Evolutionary conservation across 2,113 vertebrate genomes (phyloP).

Genomic region (Phalacrocorax brasilianus): DNA sequence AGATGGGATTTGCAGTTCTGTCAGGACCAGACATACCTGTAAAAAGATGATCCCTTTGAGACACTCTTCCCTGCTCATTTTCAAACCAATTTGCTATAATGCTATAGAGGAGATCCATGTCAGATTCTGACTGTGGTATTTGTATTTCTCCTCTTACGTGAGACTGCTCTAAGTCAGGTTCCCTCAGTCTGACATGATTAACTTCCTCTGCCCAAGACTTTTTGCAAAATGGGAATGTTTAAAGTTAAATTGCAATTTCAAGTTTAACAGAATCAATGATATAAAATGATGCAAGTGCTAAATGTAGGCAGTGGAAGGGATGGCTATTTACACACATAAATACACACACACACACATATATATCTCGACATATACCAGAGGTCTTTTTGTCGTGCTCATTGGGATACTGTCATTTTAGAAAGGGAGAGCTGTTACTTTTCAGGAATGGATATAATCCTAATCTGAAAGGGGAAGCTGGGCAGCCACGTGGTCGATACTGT

Average conservation of each 20-base stretch:
- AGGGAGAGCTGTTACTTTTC: not conserved
- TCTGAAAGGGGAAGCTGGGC: not conserved
- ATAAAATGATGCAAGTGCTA: not conserved
- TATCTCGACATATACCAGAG: not conserved
- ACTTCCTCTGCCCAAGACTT: not conserved
- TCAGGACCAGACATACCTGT: not conserved
- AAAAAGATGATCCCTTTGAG: not conserved
- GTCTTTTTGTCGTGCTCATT: not conserved
- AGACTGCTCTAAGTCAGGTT: not conserved
- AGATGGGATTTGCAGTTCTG: not conserved
- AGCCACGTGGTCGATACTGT: not conserved
- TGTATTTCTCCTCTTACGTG: not conserved
- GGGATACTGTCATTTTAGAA: not conserved
- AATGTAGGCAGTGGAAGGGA: not conserved
- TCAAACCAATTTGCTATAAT: not conserved
- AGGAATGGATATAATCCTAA: not conserved
- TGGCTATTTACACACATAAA: not conserved
- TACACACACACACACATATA: not conserved
- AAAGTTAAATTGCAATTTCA: not conserved
- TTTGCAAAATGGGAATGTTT: not conserved
- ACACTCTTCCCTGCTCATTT: not conserved
- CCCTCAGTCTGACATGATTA: not conserved
- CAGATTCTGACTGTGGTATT: not conserved
- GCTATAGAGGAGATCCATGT: fast-evolving
- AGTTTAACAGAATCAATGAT: not conserved